Evolutionary conservation across 1,140 invertebrate genomes (phyloP).

Genomic region (Drosophila ambigua): DNA sequence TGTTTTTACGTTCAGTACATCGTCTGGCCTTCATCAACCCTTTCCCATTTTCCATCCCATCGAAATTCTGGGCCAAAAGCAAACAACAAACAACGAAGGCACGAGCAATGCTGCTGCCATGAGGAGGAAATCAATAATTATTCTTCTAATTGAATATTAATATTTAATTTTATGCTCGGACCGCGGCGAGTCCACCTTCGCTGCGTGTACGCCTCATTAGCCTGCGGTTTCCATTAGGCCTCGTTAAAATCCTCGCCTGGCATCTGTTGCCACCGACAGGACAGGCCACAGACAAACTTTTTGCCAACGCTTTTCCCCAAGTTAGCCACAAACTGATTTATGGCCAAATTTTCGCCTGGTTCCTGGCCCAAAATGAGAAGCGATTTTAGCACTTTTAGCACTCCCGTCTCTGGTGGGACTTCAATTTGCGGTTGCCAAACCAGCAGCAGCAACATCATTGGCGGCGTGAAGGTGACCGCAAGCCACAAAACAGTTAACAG

Average conservation of each 20-base stretch:
- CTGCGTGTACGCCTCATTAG: slow-evolving; percentile 37
- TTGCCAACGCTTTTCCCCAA: slow-evolving; percentile 7
- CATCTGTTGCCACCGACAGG: slow-evolving; percentile 29
- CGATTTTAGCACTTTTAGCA: slow-evolving; percentile 26
- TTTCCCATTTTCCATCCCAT: slow-evolving; percentile 7
- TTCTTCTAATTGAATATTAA: slow-evolving; percentile 72
- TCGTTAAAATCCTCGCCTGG: slow-evolving; percentile 29
- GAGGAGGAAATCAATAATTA: slow-evolving; percentile 57
- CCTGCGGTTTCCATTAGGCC: slow-evolving; percentile 31
- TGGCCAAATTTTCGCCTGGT: slow-evolving; percentile 29
- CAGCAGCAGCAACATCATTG: slow-evolving; percentile 29
- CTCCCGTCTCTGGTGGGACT: not conserved
- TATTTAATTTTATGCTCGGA: slow-evolving; percentile 51
- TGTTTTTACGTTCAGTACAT: not conserved
- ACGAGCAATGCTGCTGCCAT: not conserved
- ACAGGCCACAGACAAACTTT: slow-evolving; percentile 22
- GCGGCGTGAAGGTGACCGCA: no score
- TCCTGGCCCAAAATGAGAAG: not conserved
- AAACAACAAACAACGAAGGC: not conserved
- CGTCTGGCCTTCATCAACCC: not conserved
- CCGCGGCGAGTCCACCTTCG: slow-evolving; percentile 4
- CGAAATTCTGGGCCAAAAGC: slow-evolving; percentile 3
- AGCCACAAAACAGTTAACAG: slow-evolving; percentile 31
- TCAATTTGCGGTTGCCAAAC: slow-evolving; percentile 45
- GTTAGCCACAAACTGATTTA: slow-evolving; percentile 48